A percentile compares a stretch with the other conserved stretches of the same genome.
These are phyloP conservation scores for Lagopus leucura DNA, from an alignment of 2,113 vertebrate species.

Conservation along the genomic window DNA sequence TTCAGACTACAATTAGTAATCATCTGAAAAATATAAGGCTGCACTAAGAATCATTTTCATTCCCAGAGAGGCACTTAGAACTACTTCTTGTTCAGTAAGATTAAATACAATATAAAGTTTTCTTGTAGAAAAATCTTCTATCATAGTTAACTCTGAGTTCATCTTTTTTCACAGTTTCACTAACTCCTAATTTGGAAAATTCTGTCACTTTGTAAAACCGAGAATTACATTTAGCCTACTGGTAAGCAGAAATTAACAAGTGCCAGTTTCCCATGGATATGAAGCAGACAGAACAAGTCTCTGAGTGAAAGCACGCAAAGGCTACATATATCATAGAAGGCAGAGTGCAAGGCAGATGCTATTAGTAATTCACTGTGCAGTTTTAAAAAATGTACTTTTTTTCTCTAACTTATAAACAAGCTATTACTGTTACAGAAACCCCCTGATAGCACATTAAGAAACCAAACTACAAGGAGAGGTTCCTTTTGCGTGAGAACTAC, in stretches of 20 bases:
- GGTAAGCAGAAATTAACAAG: slow-evolving; percentile 57
- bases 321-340: not conserved
- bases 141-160: not conserved
- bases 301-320: slow-evolving; percentile 27
- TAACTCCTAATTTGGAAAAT: not conserved
- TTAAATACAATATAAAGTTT: not conserved
- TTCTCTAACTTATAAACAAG: not conserved
- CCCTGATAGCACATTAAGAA: not conserved
- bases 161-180: not conserved
- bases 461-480: not conserved
- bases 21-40: not conserved
- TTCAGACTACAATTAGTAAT: not conserved
- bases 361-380: not conserved
- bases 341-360: not conserved
- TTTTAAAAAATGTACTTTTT: not conserved
- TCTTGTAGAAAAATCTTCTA: not conserved
- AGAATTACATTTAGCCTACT: slow-evolving; percentile 57
- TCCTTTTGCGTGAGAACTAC: not conserved
- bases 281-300: slow-evolving; percentile 31
- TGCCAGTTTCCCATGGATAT: slow-evolving; percentile 37
- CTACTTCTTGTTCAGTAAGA: not conserved
- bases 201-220: slow-evolving; percentile 9
- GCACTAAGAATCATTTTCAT: not conserved
- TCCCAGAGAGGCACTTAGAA: not conserved
- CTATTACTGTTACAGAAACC: not conserved